These are phyloP conservation scores for Pan troglodytes DNA, from an alignment of 2,113 vertebrate genomes.

Conservation along the genomic window DNA sequence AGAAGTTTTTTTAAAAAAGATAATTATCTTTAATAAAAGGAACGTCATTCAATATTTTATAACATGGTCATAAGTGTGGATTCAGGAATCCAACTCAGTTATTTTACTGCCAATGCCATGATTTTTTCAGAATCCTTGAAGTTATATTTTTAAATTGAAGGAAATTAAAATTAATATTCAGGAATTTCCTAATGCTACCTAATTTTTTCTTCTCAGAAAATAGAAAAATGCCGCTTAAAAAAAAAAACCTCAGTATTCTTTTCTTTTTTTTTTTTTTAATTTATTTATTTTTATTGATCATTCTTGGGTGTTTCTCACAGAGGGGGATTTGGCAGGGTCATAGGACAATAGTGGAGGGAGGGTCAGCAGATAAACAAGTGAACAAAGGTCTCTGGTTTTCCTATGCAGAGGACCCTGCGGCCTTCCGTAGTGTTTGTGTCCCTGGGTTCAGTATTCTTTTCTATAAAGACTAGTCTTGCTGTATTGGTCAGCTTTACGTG, in stretches of 20 bases:
- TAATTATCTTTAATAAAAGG: not conserved
- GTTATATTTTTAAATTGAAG: conserved; percentile 1
- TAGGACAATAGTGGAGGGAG: too few relatives aligned
- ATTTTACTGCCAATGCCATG: not conserved
- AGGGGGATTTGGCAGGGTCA: too few relatives aligned
- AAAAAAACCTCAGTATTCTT: not conserved
- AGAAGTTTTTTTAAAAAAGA: not conserved
- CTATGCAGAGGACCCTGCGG: too few relatives aligned
- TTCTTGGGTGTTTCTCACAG: too few relatives aligned
- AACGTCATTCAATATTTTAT: not conserved
- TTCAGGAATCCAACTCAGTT: not conserved
- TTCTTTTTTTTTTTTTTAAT: too few relatives aligned
- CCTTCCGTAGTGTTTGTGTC: too few relatives aligned
- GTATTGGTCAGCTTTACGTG: not conserved
- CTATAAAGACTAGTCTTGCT: not conserved
- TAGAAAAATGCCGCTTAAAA: not conserved
- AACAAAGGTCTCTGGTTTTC: too few relatives aligned
- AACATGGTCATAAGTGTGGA: not conserved
- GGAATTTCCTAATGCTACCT: not conserved
- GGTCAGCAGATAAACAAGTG: too few relatives aligned
- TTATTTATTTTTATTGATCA: too few relatives aligned
- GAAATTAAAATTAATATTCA: not conserved
- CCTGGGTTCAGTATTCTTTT: not conserved
- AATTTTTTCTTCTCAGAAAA: not conserved
- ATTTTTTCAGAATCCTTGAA: not conserved